phyloP scores from a whole-genome alignment of 1,140 invertebrate species.

The Ceratitis capitata region DNA sequence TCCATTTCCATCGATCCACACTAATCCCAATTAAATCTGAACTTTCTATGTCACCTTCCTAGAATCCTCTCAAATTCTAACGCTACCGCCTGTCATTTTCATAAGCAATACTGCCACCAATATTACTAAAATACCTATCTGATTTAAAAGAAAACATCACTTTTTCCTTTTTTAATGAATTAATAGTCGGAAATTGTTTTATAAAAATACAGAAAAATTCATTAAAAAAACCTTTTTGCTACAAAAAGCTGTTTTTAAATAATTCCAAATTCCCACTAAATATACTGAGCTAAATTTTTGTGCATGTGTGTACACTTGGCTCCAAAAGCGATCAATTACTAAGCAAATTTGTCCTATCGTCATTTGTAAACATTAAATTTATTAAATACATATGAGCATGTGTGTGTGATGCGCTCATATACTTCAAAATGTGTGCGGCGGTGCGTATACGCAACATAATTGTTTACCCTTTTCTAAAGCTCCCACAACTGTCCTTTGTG shows the following conservation, averaged over 20 bases:
- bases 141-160: not conserved
- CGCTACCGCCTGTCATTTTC: not conserved
- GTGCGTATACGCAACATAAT: slow-evolving; percentile 8
- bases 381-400: slow-evolving; percentile 46
- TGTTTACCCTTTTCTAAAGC: not conserved
- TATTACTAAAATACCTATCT: not conserved
- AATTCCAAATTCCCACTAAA: not conserved
- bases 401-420: not conserved
- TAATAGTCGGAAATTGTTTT: not conserved
- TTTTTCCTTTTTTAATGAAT: not conserved
- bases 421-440: not conserved
- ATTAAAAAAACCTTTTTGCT: not conserved
- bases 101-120: not conserved
- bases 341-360: not conserved
- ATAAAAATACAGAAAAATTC: not conserved
- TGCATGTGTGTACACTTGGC: not conserved
- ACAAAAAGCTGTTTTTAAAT: not conserved
- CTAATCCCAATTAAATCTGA: not conserved
- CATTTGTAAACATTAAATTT: not conserved
- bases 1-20: not conserved
- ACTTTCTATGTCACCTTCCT: not conserved
- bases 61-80: not conserved
- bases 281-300: not conserved
- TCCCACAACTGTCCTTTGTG: not conserved
- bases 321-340: not conserved